phyloP scores from a whole-genome alignment of 1,140 invertebrate genomes.

The Colletes gigas region DNA sequence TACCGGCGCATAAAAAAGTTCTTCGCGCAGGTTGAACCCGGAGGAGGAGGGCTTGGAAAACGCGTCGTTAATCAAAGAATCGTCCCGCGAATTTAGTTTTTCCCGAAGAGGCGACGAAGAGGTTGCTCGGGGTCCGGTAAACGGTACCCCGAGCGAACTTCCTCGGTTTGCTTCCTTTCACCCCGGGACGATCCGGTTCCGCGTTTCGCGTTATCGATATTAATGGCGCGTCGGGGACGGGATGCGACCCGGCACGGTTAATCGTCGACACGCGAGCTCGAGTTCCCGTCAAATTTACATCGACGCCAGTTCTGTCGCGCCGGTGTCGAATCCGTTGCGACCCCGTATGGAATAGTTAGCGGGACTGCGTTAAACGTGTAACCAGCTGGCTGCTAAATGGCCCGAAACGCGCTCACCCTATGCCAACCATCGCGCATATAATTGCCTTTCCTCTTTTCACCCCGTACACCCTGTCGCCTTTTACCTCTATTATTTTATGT shows the following conservation, averaged over 20 bases:
- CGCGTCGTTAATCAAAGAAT: constrained; percentile 5
- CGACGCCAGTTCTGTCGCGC: too few species aligned
- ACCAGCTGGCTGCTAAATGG: neutral
- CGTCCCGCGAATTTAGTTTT: constrained; percentile 15
- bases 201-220: neutral
- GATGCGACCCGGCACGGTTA: neutral
- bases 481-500: too few species aligned
- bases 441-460: too few species aligned
- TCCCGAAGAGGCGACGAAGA: neutral
- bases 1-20: constrained; percentile 28
- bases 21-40: neutral
- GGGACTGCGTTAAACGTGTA: neutral
- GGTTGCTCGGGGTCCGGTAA: too few species aligned
- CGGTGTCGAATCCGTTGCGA: neutral
- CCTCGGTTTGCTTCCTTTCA: neutral
- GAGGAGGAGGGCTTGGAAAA: too few species aligned
- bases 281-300: too few species aligned
- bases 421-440: neutral
- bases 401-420: constrained; percentile 1
- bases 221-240: neutral
- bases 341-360: neutral
- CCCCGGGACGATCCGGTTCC: neutral
- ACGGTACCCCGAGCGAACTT: too few species aligned
- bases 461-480: too few species aligned
- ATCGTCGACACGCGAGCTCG: too few species aligned